A percentile compares a stretch with the other conserved stretches of the same genome.
These are phyloP conservation scores for Herpailurus yagouaroundi DNA, from an alignment of 2,113 vertebrate species.

Conservation along the genomic window DNA sequence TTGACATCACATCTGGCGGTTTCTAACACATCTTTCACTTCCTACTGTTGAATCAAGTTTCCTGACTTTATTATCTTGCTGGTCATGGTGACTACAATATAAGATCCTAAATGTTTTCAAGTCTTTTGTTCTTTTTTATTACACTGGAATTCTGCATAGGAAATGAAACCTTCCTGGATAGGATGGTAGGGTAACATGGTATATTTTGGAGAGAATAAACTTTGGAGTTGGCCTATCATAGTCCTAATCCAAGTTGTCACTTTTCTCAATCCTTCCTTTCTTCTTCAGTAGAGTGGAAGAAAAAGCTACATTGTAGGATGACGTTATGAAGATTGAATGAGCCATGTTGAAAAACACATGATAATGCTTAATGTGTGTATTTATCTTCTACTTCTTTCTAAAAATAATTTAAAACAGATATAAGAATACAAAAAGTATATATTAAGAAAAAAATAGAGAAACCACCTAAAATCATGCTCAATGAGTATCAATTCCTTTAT, in stretches of 20 bases:
- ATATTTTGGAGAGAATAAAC: background rate
- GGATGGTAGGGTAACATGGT: background rate
- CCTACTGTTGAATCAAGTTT: background rate
- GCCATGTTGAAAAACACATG: background rate
- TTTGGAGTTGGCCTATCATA: background rate
- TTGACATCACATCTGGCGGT: background rate
- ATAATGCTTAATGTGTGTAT: background rate
- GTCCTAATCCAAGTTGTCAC: background rate
- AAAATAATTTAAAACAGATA: constrained; percentile 37
- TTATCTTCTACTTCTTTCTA: background rate
- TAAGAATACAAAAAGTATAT: constrained; percentile 24
- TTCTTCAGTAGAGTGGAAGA: background rate
- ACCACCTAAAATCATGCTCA: background rate
- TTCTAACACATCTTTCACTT: background rate
- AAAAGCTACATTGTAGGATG: background rate
- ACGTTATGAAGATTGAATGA: background rate
- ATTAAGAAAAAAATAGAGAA: background rate
- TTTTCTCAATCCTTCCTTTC: background rate
- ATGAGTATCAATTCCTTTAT: background rate
- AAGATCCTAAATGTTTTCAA: background rate
- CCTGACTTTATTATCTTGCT: constrained; percentile 43
- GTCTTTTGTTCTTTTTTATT: background rate
- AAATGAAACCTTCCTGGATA: background rate
- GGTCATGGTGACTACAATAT: background rate
- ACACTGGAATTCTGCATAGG: background rate